A percentile compares a stretch with the other conserved stretches of the same genome.
Conservation (phyloP, 2,113 vertebrate genomes). For the Balaeniceps rex region DNA sequence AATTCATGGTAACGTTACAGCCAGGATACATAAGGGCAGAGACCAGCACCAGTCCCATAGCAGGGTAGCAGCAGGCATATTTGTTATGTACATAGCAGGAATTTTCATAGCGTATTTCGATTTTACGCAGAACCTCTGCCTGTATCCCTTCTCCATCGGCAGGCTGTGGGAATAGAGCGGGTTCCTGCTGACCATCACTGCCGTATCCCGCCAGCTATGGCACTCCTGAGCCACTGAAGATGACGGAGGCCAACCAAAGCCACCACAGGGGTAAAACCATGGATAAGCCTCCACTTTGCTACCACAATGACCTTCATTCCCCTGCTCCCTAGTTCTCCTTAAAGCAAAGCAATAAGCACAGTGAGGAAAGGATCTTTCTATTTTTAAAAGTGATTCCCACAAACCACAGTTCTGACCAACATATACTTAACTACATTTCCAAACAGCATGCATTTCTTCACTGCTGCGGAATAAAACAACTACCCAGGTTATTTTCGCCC, state of each 20-base stretch:
- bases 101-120: accelerated
- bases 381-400: neutral
- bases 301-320: neutral
- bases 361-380: neutral
- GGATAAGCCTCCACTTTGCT: neutral
- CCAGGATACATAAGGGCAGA: neutral
- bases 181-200: neutral
- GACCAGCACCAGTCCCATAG: neutral
- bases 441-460: neutral
- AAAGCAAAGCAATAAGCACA: neutral
- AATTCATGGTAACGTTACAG: accelerated
- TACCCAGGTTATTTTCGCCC: neutral
- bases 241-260: accelerated
- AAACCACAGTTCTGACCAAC: neutral
- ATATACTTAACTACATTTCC: neutral
- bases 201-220: accelerated
- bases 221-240: neutral
- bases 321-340: neutral
- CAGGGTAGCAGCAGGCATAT: accelerated
- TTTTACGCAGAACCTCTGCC: neutral
- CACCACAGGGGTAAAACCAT: accelerated
- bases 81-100: accelerated
- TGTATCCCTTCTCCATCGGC: accelerated
- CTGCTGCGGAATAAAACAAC: neutral
- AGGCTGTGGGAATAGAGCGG: accelerated